phyloP scores from a whole-genome alignment of 2,113 vertebrate species.

The Hemiprocne comata region DNA sequence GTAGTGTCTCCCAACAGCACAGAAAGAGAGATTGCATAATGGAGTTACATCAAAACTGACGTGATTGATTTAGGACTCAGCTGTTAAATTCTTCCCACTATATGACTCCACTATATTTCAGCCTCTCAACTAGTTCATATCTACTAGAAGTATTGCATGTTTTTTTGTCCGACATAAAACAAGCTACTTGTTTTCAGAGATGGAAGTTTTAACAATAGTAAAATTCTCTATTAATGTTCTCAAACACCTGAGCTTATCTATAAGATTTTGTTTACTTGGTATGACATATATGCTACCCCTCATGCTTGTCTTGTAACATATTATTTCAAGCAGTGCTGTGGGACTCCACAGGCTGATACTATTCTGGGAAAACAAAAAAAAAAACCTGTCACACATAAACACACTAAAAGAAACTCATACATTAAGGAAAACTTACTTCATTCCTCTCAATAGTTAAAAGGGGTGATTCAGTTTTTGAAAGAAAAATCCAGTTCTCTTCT shows the following conservation, averaged over 20 bases:
- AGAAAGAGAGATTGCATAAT: neutral
- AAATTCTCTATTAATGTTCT: neutral
- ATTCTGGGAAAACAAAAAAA: neutral
- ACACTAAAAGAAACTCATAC: neutral
- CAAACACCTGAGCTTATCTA: neutral
- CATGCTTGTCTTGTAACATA: neutral
- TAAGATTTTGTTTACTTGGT: neutral
- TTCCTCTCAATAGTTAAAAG: neutral
- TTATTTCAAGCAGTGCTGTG: neutral
- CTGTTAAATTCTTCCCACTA: neutral
- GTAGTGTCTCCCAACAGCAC: neutral
- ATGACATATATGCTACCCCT: neutral
- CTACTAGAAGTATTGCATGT: neutral
- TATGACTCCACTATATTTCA: neutral
- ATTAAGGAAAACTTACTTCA: neutral
- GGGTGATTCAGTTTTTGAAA: neutral
- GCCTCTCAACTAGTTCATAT: neutral
- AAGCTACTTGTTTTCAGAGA: neutral
- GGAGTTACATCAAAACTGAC: neutral
- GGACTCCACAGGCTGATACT: neutral
- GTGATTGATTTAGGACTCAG: neutral
- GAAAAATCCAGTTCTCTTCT: neutral
- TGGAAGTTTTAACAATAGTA: neutral
- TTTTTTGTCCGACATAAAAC: neutral
- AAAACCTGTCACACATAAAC: fast-evolving